phyloP scores from a whole-genome alignment of 2,797 vertebrate genomes.

The Anomalospiza imberbis region DNA sequence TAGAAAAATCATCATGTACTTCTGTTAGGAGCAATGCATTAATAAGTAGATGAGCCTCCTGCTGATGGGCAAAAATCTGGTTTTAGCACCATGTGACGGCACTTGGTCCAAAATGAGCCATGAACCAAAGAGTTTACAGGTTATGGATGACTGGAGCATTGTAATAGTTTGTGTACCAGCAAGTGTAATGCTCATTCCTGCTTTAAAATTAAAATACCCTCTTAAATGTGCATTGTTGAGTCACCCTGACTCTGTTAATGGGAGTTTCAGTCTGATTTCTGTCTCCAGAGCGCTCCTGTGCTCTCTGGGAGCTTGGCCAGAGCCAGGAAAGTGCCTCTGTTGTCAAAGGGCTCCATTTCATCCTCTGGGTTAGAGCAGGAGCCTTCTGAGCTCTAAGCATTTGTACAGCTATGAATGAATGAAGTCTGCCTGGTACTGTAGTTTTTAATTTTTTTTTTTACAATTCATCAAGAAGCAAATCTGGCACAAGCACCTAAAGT shows the following conservation, averaged over 20 bases:
- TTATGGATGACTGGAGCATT: neutral
- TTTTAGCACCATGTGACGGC: neutral
- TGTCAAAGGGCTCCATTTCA: neutral
- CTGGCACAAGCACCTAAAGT: neutral
- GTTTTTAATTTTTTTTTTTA: neutral
- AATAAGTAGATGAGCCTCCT: neutral
- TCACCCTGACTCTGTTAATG: neutral
- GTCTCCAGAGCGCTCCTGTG: neutral
- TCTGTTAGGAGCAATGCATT: neutral
- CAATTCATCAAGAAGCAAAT: constrained; percentile 3
- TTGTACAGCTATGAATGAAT: neutral
- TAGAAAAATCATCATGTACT: constrained; percentile 6
- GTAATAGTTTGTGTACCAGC: neutral
- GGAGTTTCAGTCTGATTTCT: neutral
- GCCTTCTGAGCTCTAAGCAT: neutral
- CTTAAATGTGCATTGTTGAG: neutral
- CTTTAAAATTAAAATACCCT: neutral
- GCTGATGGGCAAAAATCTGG: neutral
- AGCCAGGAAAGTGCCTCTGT: neutral
- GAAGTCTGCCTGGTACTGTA: neutral
- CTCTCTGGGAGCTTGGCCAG: neutral
- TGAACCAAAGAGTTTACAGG: neutral
- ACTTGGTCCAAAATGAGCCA: neutral
- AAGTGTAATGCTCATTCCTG: neutral
- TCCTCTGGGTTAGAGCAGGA: neutral